Conservation (phyloP, 2,797 vertebrate species). For the Gymnothorax javanicus region DNA sequence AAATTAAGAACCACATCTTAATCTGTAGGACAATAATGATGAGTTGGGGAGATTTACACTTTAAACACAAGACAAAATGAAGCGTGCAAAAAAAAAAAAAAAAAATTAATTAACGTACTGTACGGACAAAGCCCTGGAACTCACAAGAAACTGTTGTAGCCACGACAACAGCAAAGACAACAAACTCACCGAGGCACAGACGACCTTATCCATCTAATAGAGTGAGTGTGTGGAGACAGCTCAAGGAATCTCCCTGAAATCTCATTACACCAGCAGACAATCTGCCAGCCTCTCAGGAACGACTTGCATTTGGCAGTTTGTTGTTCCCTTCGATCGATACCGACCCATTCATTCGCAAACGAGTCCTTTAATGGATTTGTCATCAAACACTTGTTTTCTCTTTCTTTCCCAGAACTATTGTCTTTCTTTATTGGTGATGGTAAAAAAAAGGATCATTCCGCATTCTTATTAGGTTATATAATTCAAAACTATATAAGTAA, state of each 20-base stretch:
- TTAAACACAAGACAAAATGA: neutral
- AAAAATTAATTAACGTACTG: neutral
- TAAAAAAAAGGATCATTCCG: neutral
- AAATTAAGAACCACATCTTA: too few relatives aligned
- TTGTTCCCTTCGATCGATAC: neutral
- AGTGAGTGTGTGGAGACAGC: neutral
- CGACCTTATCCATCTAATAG: neutral
- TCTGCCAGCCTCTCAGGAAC: neutral
- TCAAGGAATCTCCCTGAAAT: conserved; percentile 5
- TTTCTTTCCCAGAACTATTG: neutral
- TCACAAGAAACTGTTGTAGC: neutral
- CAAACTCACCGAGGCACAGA: neutral
- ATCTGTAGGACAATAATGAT: too few relatives aligned
- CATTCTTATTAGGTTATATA: neutral
- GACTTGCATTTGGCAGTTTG: neutral
- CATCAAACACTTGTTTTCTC: neutral
- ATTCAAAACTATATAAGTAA: neutral
- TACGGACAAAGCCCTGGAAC: neutral
- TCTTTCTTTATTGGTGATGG: neutral
- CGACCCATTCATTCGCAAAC: neutral
- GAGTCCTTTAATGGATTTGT: neutral
- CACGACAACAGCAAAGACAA: neutral
- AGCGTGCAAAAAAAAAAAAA: neutral
- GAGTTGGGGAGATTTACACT: too few relatives aligned
- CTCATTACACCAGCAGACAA: neutral